These are phyloP conservation scores for Tyto alba DNA, from an alignment of 2,113 vertebrate species.

Conservation along the genomic window DNA sequence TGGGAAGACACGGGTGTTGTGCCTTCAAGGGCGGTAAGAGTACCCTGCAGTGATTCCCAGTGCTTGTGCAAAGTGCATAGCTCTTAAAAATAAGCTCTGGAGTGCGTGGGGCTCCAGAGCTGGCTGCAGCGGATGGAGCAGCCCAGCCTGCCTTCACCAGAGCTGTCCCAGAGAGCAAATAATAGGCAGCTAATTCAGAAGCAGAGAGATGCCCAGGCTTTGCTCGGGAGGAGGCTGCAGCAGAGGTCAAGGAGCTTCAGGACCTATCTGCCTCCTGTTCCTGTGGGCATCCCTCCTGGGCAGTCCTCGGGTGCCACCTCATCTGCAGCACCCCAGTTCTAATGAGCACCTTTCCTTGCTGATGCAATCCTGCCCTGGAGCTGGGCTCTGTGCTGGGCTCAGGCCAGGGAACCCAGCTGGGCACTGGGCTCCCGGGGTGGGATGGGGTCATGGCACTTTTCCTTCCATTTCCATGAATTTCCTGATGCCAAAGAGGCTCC, in stretches of 20 bases:
- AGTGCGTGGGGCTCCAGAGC: not conserved
- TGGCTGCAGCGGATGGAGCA: not conserved
- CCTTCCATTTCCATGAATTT: not conserved
- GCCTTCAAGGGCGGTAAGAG: not conserved
- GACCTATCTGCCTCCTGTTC: rapidly evolving
- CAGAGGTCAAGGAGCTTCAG: not conserved
- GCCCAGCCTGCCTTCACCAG: rapidly evolving
- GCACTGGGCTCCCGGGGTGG: not conserved
- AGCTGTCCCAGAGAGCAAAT: not conserved
- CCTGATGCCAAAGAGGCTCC: not conserved
- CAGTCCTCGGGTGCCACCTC: rapidly evolving
- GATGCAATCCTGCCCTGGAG: not conserved
- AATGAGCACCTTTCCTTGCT: not conserved
- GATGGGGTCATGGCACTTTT: not conserved
- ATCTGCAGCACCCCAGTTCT: too few relatives aligned
- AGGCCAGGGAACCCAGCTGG: not conserved
- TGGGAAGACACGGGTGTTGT: rapidly evolving
- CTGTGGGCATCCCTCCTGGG: not conserved
- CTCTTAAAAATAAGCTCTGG: not conserved
- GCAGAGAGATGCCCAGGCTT: not conserved
- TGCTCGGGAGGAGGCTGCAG: not conserved
- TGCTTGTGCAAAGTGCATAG: not conserved
- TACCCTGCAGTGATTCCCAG: not conserved
- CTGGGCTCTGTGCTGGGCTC: not conserved
- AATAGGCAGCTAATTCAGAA: not conserved